Evolutionary conservation across 2,888 invertebrate genomes (phyloP).

Genomic region (Tetramorium bicarinatum): DNA sequence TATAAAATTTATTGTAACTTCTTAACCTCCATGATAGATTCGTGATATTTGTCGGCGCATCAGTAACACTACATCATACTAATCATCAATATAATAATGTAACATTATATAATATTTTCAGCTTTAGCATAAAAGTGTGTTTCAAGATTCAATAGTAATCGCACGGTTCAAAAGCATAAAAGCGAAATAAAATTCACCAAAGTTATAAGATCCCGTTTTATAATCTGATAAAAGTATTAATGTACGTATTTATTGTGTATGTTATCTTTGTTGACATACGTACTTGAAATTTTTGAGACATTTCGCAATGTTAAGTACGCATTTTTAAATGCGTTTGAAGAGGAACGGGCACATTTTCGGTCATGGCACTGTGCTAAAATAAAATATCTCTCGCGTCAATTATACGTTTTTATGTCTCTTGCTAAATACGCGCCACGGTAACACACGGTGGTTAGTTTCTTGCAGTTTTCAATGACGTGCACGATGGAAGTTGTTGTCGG

Average conservation of each 20-base stretch:
- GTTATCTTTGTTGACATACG: neutral
- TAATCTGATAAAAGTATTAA: neutral
- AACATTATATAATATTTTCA: neutral
- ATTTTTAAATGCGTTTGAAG: neutral
- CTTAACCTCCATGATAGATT: neutral
- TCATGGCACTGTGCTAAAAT: neutral
- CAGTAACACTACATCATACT: neutral
- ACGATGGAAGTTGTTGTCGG: slow-evolving; percentile 35
- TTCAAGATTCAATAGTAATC: neutral
- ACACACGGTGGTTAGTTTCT: slow-evolving; percentile 20
- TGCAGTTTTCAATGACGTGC: slow-evolving; percentile 30
- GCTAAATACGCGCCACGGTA: neutral
- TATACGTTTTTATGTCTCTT: neutral
- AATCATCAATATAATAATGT: neutral
- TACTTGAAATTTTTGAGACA: neutral
- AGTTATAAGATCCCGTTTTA: neutral
- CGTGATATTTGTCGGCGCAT: neutral
- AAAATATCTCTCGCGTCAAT: neutral
- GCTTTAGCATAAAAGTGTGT: neutral
- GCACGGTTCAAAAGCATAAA: neutral
- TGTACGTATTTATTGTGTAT: neutral
- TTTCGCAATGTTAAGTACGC: neutral
- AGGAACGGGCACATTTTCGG: neutral
- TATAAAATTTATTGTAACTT: neutral
- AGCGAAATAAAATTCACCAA: neutral